Conservation (phyloP, 2,113 vertebrate genomes). For the Periophthalmus modestus region DNA sequence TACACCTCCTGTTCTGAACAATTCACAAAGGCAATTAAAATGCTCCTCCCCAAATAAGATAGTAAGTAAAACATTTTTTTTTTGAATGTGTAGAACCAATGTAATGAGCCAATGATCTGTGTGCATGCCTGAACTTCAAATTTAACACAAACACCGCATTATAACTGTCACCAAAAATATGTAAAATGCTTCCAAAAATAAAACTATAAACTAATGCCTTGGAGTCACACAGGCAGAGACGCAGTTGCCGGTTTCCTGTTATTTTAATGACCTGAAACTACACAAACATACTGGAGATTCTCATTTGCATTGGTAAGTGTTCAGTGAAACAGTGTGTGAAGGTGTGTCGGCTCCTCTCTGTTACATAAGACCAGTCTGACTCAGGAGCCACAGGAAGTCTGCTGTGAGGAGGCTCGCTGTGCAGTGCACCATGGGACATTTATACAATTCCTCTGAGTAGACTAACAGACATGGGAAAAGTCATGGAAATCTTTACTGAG, state of each 20-base stretch:
- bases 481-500: background rate
- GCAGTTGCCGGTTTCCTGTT: too few species aligned
- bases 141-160: background rate
- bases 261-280: background rate
- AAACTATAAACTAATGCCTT: background rate
- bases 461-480: background rate
- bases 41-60: too few species aligned
- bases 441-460: background rate
- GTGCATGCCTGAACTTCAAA: background rate
- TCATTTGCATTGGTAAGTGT: background rate
- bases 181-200: background rate
- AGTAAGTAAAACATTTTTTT: too few species aligned
- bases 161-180: too few species aligned
- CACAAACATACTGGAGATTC: background rate
- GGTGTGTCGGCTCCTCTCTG: background rate
- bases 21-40: too few species aligned
- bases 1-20: too few species aligned
- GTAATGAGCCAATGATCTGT: background rate
- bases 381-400: background rate
- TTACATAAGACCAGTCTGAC: background rate
- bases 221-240: too few species aligned
- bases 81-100: too few species aligned
- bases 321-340: background rate
- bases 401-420: background rate
- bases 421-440: background rate